Evolutionary conservation across 2,113 vertebrate species (phyloP), one percentile per base, ranked within the genome.

Genomic region (Phalacrocorax carbo): DNA sequence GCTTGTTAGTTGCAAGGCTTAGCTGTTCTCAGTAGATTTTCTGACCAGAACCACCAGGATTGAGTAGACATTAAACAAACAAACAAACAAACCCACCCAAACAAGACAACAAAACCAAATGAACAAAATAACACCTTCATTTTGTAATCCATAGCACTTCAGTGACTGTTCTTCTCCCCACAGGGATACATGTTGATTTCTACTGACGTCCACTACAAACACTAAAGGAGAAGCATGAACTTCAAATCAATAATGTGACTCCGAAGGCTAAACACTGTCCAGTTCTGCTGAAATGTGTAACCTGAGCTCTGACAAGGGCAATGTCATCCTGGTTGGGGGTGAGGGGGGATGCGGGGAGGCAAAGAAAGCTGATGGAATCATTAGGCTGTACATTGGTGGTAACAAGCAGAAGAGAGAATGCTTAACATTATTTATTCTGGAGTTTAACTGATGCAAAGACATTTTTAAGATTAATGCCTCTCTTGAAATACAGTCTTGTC

Each of bases 121-220:
- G 55, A 69, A 11, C 10, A 27, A 58, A 51, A 49, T 48, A 58
- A 46, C 9, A 25, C 9, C 6, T 46, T 77, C 2, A 49, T 64
- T 91, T 85, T 88, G 29, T 76, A 93, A 72, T 54, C 73, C 52
- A 51, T 23, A 81, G 38, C 55, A 70, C 18, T 42, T 81, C 40
- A 29, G 9, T 84, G 60, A 84, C 62, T 48, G 18, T 64, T 90
- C 7, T 75, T 79, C 65, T 83, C 76, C 78, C 90, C 40, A 8
- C 91, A 98, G 98, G 97, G 88, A 42, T 97, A 97, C 32, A 51
- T 98, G 70, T 64, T 98, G 96, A 94, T 98, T 96, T 98, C 97
- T 1, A 96, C 97, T 3, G 95, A 98, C 61, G 36, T 98, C 87
- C 84, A 73, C 44, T 97, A 97, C 90, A 96, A 96, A 71, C 61